These are phyloP conservation scores for Itoplectis maculator DNA, from an alignment of 2,888 invertebrate genomes.

Conservation along the genomic window DNA sequence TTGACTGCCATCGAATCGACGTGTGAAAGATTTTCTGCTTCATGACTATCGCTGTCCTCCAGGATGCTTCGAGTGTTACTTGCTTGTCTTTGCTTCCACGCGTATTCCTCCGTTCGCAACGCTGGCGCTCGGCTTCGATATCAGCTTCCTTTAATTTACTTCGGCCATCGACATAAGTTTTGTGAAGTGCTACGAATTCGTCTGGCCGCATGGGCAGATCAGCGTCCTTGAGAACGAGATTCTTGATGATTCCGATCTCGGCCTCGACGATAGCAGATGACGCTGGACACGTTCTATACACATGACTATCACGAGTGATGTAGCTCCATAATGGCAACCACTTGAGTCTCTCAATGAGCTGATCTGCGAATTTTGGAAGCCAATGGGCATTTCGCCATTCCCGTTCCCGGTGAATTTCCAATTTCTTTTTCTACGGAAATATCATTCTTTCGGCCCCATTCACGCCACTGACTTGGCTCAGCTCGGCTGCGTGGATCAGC, in stretches of 20 bases:
- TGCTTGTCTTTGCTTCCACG: background rate
- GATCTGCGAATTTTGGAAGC: constrained; percentile 7
- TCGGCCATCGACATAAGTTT: constrained; percentile 12
- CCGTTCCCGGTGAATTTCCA: constrained; percentile 12
- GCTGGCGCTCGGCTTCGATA: background rate
- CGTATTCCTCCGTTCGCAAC: background rate
- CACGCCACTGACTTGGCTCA: constrained; percentile 38
- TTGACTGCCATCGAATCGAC: background rate
- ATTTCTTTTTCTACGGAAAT: background rate
- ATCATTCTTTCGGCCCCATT: constrained; percentile 3
- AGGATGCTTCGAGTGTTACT: too few relatives aligned
- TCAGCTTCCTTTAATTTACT: constrained; percentile 7
- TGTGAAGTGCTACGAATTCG: background rate
- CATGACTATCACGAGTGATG: constrained; percentile 19
- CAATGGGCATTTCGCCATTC: constrained; percentile 14
- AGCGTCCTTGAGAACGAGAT: background rate
- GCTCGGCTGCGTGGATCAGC: background rate
- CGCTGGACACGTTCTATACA: constrained; percentile 20
- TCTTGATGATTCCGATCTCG: constrained; percentile 11
- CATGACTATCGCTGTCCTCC: background rate
- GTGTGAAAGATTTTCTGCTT: background rate
- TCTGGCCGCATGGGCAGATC: background rate
- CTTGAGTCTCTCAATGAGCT: background rate
- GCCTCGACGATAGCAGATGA: constrained; percentile 26
- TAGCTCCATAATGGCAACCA: constrained; percentile 20